Evolutionary conservation across 1,140 invertebrate species (phyloP).

Genomic region (Zaprionus inermis): DNA sequence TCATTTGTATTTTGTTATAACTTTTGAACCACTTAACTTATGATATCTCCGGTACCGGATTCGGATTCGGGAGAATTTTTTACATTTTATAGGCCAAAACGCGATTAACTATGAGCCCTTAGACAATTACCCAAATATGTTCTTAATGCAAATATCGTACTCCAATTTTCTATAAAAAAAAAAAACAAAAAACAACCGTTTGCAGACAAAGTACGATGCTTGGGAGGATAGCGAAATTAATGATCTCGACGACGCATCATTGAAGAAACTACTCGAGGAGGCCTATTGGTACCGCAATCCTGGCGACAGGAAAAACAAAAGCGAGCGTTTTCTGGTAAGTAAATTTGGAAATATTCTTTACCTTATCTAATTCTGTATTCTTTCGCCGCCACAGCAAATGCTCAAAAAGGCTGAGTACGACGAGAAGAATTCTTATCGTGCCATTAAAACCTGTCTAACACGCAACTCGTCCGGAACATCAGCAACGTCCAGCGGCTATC

Average conservation of each 20-base stretch:
- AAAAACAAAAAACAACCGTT: background rate
- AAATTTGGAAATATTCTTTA: background rate
- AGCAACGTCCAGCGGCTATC: constrained; percentile 49
- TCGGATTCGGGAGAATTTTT: too few relatives aligned
- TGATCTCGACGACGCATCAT: constrained; percentile 87
- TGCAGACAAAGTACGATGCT: constrained; percentile 76
- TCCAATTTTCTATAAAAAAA: background rate
- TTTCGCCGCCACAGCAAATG: constrained; percentile 64
- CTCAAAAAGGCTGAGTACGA: constrained; percentile 83
- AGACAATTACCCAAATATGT: too few relatives aligned
- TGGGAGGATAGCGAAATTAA: constrained; percentile 88
- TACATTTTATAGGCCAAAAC: too few relatives aligned
- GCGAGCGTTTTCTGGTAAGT: constrained; percentile 88
- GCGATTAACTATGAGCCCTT: too few relatives aligned
- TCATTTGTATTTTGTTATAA: too few relatives aligned
- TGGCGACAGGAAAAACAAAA: constrained; percentile 89
- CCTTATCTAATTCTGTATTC: background rate
- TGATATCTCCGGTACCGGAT: too few relatives aligned
- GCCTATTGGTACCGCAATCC: constrained; percentile 89
- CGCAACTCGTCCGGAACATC: constrained; percentile 63
- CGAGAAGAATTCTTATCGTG: constrained; percentile 75
- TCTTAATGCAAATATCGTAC: constrained; percentile 6
- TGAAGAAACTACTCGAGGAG: constrained; percentile 89
- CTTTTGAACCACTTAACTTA: too few relatives aligned
- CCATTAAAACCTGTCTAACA: constrained; percentile 66